Evolutionary conservation across 2,888 invertebrate genomes (phyloP).

Genomic region (Nomada hirtipes): DNA sequence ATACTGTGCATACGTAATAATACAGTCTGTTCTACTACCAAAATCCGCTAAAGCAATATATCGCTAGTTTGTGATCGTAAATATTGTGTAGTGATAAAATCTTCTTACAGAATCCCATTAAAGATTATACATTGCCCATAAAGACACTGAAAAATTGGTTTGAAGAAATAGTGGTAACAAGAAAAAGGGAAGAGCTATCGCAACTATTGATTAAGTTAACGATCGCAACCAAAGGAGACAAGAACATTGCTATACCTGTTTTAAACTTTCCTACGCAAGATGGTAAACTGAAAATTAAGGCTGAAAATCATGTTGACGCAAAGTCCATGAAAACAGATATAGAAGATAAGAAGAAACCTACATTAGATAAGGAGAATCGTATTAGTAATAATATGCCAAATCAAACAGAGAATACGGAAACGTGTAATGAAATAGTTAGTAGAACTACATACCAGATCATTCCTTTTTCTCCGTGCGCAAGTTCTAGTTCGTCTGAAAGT

Average conservation of each 20-base stretch:
- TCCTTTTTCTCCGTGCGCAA: constrained; percentile 65
- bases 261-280: constrained; percentile 91
- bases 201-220: constrained; percentile 91
- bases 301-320: constrained; percentile 72
- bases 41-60: no score
- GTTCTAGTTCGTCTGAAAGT: constrained; percentile 66
- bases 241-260: constrained; percentile 88
- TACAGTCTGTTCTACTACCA: no score
- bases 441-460: constrained; percentile 73
- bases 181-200: constrained; percentile 95
- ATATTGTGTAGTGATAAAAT: constrained; percentile 11
- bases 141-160: constrained; percentile 94
- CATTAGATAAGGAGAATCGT: constrained; percentile 46
- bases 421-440: constrained; percentile 53
- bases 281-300: constrained; percentile 85
- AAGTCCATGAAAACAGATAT: constrained; percentile 65
- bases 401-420: constrained; percentile 57
- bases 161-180: constrained; percentile 91
- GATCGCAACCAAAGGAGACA: constrained; percentile 89
- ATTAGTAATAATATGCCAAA: constrained; percentile 56
- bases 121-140: constrained; percentile 93
- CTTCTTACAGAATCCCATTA: constrained; percentile 90
- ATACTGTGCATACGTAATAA: neutral
- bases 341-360: constrained; percentile 68
- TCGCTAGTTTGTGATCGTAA: no score